A percentile compares a stretch with the other conserved stretches of the same genome.
Conservation (phyloP, 1,140 invertebrate species). For the Probaryconus sp. region DNA sequence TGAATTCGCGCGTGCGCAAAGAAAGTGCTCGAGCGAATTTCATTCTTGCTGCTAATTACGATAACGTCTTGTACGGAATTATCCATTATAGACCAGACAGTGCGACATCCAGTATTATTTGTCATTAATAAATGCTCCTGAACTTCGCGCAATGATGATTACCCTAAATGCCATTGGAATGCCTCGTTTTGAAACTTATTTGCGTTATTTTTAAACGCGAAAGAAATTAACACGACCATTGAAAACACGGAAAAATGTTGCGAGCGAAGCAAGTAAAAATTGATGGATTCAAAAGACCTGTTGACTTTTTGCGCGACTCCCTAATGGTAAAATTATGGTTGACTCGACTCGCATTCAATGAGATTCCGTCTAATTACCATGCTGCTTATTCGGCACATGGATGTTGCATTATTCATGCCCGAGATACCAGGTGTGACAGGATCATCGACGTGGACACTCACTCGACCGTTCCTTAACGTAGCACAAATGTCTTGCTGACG, state of each 20-base stretch:
- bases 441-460: slow-evolving; percentile 28
- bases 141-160: slow-evolving; percentile 15
- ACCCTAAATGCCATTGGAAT: slow-evolving; percentile 33
- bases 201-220: too few relatives aligned
- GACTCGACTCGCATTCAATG: slow-evolving; percentile 66
- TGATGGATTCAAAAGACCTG: slow-evolving; percentile 43
- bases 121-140: slow-evolving; percentile 7
- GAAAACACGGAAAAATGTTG: too few relatives aligned
- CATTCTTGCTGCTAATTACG: slow-evolving; percentile 49
- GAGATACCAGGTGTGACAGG: slow-evolving; percentile 30
- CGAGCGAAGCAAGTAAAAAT: slow-evolving; percentile 16
- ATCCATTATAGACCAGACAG: slow-evolving; percentile 25
- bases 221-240: too few relatives aligned
- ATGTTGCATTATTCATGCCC: slow-evolving; percentile 66
- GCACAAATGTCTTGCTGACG: slow-evolving; percentile 7
- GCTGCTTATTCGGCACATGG: slow-evolving; percentile 60
- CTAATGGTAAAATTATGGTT: slow-evolving; percentile 71
- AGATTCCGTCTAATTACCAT: slow-evolving; percentile 67
- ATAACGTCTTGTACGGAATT: slow-evolving; percentile 34
- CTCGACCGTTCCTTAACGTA: slow-evolving; percentile 2
- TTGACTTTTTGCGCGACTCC: slow-evolving; percentile 17
- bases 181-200: too few relatives aligned
- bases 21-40: slow-evolving; percentile 39
- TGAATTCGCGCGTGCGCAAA: slow-evolving; percentile 26
- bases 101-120: slow-evolving; percentile 28